Base-by-base conservation (phyloP, 2,797 vertebrate genomes). In the Epinephelus coioides region DNA sequence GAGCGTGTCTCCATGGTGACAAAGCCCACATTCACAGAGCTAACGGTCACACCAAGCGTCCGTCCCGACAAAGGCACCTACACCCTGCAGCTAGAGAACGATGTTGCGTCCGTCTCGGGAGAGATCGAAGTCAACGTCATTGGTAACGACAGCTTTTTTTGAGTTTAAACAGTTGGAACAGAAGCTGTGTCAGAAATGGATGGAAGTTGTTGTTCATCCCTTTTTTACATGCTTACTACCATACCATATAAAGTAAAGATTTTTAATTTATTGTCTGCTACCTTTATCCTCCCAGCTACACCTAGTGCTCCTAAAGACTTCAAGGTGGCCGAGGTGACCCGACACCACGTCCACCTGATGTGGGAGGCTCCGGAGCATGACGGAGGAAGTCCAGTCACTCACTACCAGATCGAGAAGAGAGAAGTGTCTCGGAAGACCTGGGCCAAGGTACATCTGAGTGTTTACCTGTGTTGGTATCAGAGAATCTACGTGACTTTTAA, bases 121-220 rank as follows among this genome's bases (percentile, higher is more conserved):
- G 98, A 99, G 87, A 98, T 99, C n/a, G 79, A 97, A 6, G 98
- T 99, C 89, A 99, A 97, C 50, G 98, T 99, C 63, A 99, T 99
- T 15, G 97, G 98, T 99, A 95, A 83, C 2, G n/a, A 44, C 1
- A 1, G 2, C 23, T 47, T 44, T 12, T 59, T 4, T 5, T 18
- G 3, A 13, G 23, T 56, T 34, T 30, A 30, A 30, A 30, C 27
- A 30, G 27, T 30, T 30, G 5, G 5, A 30, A 30, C 5, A 30
- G 27, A 30, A 30, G 27, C 27, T 30, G 27, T 30, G 6, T 30
- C 27, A 30, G 27, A 30, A 30, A 30, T 30, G 27, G 27, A 30
- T 30, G 27, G 27, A 30, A 30, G 27, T 30, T 34, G 30, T 34
- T 34, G 30, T 34, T 34, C 30, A 34, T 34, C 30, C 30, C 5